A percentile compares a stretch with the other conserved stretches of the same genome.
Evolutionary conservation across 2,797 vertebrate genomes (phyloP).

Genomic region (Hoplostethus mediterraneus): DNA sequence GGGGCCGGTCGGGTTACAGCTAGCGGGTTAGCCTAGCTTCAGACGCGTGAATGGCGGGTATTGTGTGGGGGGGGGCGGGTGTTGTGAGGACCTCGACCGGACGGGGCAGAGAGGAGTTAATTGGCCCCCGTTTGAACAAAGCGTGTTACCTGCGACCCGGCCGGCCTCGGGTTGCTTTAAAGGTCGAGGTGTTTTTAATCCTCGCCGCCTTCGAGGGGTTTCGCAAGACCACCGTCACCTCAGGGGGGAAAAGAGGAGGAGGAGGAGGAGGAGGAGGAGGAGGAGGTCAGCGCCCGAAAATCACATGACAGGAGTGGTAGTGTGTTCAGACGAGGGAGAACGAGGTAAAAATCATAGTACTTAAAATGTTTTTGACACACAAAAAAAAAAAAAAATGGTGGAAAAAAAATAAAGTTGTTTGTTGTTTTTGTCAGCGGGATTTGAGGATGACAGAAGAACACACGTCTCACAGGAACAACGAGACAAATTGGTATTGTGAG

Average conservation of each 20-base stretch:
- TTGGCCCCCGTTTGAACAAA: constrained; percentile 26
- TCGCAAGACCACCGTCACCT: constrained; percentile 12
- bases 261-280: too few relatives aligned
- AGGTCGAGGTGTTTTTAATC: constrained; percentile 59
- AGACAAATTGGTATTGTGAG: constrained; percentile 29
- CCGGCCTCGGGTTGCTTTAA: constrained; percentile 66
- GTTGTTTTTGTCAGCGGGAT: not conserved
- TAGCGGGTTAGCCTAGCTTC: constrained; percentile 29
- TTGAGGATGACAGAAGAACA: not conserved
- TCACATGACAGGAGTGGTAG: too few relatives aligned
- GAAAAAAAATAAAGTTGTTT: not conserved
- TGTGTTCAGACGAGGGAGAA: too few relatives aligned
- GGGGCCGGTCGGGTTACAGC: constrained; percentile 42
- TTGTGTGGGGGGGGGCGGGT: constrained; percentile 61
- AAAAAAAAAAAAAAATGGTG: too few relatives aligned
- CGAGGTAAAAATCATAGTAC: too few relatives aligned
- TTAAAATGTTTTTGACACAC: too few relatives aligned
- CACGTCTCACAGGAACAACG: not conserved
- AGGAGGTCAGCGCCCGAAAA: constrained; percentile 12
- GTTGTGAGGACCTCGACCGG: constrained; percentile 36
- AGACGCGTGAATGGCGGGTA: constrained; percentile 52
- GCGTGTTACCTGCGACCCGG: constrained; percentile 51
- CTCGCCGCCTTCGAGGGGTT: constrained; percentile 39
- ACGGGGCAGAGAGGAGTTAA: constrained; percentile 54
- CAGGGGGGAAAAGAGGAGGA: too few relatives aligned